phyloP scores from a whole-genome alignment of 2,888 invertebrate species.

The Mimas tiliae region DNA sequence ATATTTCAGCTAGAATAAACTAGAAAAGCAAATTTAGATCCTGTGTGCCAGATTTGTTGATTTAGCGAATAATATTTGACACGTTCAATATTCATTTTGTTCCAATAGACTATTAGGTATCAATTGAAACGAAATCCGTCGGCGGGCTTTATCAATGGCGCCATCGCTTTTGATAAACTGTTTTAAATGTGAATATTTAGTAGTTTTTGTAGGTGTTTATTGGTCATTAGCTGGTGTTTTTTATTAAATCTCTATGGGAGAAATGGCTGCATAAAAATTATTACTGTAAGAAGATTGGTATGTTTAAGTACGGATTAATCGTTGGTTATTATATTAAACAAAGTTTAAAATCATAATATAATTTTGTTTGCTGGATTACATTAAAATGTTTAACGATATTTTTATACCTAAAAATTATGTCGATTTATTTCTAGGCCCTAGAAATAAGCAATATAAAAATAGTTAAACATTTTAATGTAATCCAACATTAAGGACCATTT shows the following conservation, averaged over 20 bases:
- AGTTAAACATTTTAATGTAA: too few species aligned
- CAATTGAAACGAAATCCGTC: slow-evolving; percentile 6
- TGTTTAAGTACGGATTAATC: not conserved
- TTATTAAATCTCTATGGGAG: not conserved
- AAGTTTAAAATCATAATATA: too few species aligned
- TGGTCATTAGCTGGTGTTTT: not conserved
- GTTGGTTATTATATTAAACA: not conserved
- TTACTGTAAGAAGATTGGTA: not conserved
- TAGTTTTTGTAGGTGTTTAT: slow-evolving; percentile 15
- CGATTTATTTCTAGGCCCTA: too few species aligned
- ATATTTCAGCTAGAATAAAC: not conserved
- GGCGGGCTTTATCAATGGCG: not conserved
- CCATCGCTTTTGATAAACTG: slow-evolving; percentile 12
- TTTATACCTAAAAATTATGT: too few species aligned
- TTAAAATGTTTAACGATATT: too few species aligned
- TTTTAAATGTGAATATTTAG: slow-evolving; percentile 5
- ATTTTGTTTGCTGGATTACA: too few species aligned
- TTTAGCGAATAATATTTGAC: slow-evolving; percentile 3
- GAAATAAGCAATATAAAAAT: too few species aligned
- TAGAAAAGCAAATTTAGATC: not conserved
- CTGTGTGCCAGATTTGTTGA: slow-evolving; percentile 8
- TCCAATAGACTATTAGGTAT: slow-evolving; percentile 5
- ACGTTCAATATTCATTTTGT: not conserved
- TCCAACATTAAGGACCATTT: too few species aligned
- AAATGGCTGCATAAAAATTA: not conserved